These are phyloP conservation scores for Andrena trimmerana DNA, from an alignment of 2,888 invertebrate genomes.

Conservation along the genomic window DNA sequence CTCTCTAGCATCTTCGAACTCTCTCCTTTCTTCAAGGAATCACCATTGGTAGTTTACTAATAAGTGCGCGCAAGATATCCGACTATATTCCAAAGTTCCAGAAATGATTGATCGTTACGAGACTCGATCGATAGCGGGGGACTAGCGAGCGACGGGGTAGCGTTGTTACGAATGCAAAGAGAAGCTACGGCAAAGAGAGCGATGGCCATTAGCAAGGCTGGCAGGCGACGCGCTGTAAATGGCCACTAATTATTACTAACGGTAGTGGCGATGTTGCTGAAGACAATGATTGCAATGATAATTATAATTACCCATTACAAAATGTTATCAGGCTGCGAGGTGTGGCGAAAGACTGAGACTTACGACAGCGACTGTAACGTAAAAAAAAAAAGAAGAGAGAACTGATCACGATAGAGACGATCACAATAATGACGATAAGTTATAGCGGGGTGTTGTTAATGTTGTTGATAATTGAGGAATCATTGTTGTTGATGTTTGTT, in stretches of 20 bases:
- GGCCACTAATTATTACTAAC: constrained; percentile 54
- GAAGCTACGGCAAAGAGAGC: constrained; percentile 26
- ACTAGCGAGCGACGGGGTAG: constrained; percentile 33
- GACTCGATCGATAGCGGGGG: constrained; percentile 51
- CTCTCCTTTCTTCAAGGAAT: constrained; percentile 10
- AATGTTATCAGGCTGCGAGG: constrained; percentile 64
- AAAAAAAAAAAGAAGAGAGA: constrained; percentile 46
- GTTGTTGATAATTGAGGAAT: constrained; percentile 81
- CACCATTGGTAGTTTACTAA: constrained; percentile 6
- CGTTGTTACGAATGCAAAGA: constrained; percentile 40
- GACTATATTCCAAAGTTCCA: constrained; percentile 42
- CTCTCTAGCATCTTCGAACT: constrained; percentile 41
- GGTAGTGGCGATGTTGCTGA: constrained; percentile 67
- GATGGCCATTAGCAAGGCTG: constrained; percentile 27
- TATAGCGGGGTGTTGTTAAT: constrained; percentile 81
- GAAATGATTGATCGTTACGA: constrained; percentile 35
- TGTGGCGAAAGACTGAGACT: constrained; percentile 72
- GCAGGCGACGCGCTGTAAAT: constrained; percentile 21
- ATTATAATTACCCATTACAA: constrained; percentile 70
- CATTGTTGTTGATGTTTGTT: constrained; percentile 82
- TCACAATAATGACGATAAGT: constrained; percentile 76
- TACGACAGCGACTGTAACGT: constrained; percentile 66
- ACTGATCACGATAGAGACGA: constrained; percentile 64
- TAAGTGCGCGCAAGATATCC: constrained; percentile 3
- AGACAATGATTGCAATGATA: constrained; percentile 74